phyloP scores from a whole-genome alignment of 2,888 invertebrate genomes.

The Papilio demoleus region DNA sequence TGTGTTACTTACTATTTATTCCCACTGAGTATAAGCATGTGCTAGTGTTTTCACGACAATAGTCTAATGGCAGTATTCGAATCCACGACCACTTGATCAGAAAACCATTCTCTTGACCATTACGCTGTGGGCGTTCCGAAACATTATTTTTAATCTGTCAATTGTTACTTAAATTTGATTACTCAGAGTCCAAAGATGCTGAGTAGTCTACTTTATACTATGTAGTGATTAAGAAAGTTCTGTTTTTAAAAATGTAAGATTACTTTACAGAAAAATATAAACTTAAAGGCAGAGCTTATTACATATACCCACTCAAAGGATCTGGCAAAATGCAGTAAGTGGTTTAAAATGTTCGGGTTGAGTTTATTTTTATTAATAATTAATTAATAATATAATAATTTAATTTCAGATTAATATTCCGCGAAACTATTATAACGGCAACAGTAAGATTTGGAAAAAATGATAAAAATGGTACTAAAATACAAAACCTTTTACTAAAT shows the following conservation, averaged over 20 bases:
- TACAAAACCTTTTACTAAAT: slow-evolving; percentile 31
- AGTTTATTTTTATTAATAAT: not conserved
- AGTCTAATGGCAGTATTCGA: no score
- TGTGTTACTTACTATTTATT: no score
- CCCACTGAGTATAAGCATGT: no score
- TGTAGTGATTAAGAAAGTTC: no score
- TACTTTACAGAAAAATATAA: slow-evolving; percentile 35
- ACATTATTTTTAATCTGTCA: no score
- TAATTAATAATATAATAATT: not conserved
- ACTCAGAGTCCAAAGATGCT: no score
- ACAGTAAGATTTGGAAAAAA: slow-evolving; percentile 17
- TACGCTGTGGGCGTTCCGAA: no score
- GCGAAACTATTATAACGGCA: slow-evolving; percentile 26
- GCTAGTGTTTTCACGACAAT: no score
- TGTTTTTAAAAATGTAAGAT: not conserved
- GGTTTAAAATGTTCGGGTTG: not conserved
- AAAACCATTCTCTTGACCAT: no score
- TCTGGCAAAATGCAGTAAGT: slow-evolving; percentile 39
- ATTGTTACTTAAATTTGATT: no score
- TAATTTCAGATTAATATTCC: slow-evolving; percentile 31
- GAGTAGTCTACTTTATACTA: no score
- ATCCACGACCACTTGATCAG: no score
- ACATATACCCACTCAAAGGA: slow-evolving; percentile 33
- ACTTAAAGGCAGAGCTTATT: slow-evolving; percentile 35
- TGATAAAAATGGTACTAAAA: slow-evolving; percentile 16